Percentiles rank a stretch among this genome's conserved stretches.
These are phyloP conservation scores for Macrochelys suwanniensis DNA, from an alignment of 2,797 vertebrate genomes.

Conservation along the genomic window DNA sequence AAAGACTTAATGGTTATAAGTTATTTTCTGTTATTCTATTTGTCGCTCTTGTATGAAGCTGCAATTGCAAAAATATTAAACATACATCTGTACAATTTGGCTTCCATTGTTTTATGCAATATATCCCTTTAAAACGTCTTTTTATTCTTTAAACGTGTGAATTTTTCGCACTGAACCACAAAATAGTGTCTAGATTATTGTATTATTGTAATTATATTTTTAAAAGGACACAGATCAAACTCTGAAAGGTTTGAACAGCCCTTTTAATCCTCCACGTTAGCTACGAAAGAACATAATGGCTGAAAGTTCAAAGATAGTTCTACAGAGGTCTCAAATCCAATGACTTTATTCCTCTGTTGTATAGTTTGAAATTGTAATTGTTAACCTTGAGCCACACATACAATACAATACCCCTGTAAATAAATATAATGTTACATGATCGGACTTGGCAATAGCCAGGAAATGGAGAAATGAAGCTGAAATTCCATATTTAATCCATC, in stretches of 20 bases:
- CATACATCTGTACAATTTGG: constrained; percentile 54
- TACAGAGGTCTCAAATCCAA: constrained; percentile 46
- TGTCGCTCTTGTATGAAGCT: constrained; percentile 49
- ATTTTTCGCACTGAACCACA: constrained; percentile 38
- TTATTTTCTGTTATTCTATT: constrained; percentile 55
- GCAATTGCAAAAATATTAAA: constrained; percentile 56
- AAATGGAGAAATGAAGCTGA: constrained; percentile 62
- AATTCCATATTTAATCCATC: constrained; percentile 61
- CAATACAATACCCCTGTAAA: constrained; percentile 43
- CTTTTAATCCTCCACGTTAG: constrained; percentile 63
- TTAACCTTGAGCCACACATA: constrained; percentile 44
- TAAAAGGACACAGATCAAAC: constrained; percentile 58
- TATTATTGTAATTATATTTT: constrained; percentile 63
- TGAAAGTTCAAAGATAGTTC: constrained; percentile 66
- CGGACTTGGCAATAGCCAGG: constrained; percentile 71
- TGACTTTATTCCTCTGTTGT: constrained; percentile 46
- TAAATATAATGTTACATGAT: constrained; percentile 23
- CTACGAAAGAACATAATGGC: constrained; percentile 59
- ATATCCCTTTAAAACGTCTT: constrained; percentile 63
- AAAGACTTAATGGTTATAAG: not conserved
- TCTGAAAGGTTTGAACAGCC: constrained; percentile 66
- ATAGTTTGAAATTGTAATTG: constrained; percentile 59
- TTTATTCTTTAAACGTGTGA: constrained; percentile 51
- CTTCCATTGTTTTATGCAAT: constrained; percentile 49
- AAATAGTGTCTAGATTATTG: constrained; percentile 42